Percentiles rank a stretch among this genome's conserved stretches.
Evolutionary conservation across 2,113 vertebrate genomes (phyloP).

Genomic region (Uria aalge): DNA sequence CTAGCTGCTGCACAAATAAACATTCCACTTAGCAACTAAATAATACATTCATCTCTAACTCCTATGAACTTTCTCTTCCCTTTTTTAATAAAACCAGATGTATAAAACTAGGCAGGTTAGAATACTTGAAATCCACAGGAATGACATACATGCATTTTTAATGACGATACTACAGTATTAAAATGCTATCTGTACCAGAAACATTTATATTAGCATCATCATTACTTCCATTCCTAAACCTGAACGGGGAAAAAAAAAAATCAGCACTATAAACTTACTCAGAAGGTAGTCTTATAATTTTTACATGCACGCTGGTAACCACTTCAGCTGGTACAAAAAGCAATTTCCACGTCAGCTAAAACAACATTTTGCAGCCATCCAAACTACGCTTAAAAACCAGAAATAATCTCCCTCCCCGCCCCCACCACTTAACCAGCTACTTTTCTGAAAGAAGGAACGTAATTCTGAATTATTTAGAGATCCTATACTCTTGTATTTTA

Average conservation of each 20-base stretch:
- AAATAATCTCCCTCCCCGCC: background rate
- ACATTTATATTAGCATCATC: background rate
- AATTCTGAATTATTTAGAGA: slow-evolving; percentile 58
- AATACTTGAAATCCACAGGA: background rate
- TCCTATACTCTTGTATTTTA: slow-evolving; percentile 41
- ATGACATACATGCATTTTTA: background rate
- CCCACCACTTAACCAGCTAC: background rate
- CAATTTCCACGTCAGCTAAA: background rate
- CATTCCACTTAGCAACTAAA: background rate
- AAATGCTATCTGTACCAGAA: background rate
- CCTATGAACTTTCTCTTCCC: background rate
- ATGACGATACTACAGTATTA: background rate
- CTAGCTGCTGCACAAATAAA: background rate
- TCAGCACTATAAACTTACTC: background rate
- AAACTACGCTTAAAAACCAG: background rate
- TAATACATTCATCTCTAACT: background rate
- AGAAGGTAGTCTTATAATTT: background rate
- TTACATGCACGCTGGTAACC: background rate
- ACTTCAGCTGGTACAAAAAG: background rate
- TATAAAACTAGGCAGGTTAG: background rate
- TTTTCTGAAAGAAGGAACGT: background rate
- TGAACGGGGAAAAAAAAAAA: background rate
- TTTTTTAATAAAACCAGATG: background rate
- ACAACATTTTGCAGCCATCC: background rate
- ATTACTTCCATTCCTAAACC: background rate